Base-by-base conservation (phyloP, 2,113 vertebrate species). In the Progne subis region DNA sequence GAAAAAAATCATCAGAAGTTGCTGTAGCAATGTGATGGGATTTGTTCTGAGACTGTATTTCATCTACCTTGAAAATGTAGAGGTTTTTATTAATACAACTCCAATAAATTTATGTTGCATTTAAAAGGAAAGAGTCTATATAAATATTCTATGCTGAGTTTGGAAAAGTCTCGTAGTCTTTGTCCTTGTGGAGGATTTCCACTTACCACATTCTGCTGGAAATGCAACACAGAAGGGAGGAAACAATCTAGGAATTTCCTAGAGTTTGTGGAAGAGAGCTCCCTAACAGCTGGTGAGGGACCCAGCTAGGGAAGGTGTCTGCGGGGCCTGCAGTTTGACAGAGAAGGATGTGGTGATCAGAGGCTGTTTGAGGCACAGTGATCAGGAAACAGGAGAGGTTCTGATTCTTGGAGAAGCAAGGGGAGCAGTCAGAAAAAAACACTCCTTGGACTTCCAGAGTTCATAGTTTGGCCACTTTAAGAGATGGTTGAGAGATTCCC, bases 241-340 rank as follows among this genome's bases (percentile, higher is more conserved):
- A 49, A 75, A 47, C 15, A 31, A n/a, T 12, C 5, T 13, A 43
- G 44, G n/a, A 47, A 26, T 29, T 29, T 69, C 3, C 12, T 44
- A 50, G 25, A 31, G 12, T 26, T 20, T 69, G 18, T 64, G 49
- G 49, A 29, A 44, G 19, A 44, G 14, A 68, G 5, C 3, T 74
- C 18, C 17, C 19, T 10, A 2, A 18, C 21, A 75, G 23, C 14
- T 67, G 31, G 2, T 56, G 72, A 56, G 24, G 24, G 41, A 50
- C 8, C 5, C 53, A 68, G 8, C 3, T 1, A 26, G 16, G 26
- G 79, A 39, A 56, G 9, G 16, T 2, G 1, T 12, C n/a, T 0
- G 0, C 29, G 55, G 46, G 21, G 31, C 9, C 21, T 13, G 13
- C 34, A 37, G 17, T 20, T 8, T 18, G 46, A 3, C 37, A 43